These are phyloP conservation scores for Empis stercorea DNA, from an alignment of 2,888 invertebrate genomes.

Conservation along the genomic window DNA sequence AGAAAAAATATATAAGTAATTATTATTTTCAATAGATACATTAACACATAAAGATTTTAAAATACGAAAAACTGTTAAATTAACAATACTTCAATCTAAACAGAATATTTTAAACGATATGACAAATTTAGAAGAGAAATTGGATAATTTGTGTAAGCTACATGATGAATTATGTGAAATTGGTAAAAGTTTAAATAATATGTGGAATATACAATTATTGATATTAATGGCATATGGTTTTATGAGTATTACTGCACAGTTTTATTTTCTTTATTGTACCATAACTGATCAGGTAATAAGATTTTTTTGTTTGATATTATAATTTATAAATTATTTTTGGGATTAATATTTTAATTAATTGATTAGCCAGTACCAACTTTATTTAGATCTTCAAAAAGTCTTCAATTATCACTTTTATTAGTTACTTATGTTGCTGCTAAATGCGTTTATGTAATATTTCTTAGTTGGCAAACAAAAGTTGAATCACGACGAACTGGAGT, in stretches of 20 bases:
- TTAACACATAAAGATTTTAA: not conserved
- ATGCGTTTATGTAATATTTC: conserved; percentile 30
- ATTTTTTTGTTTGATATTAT: no score
- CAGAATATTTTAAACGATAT: conserved; percentile 19
- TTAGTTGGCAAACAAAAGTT: conserved; percentile 35
- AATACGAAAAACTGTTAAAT: not conserved
- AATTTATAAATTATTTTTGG: no score
- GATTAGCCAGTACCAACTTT: conserved; percentile 26
- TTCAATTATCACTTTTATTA: conserved; percentile 25
- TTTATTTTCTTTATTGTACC: conserved; percentile 34
- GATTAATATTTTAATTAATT: no score
- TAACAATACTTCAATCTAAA: not conserved
- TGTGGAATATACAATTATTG: conserved; percentile 35
- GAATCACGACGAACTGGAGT: conserved; percentile 34
- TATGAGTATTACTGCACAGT: conserved; percentile 33
- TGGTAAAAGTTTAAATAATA: conserved; percentile 30
- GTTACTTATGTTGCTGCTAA: conserved; percentile 31
- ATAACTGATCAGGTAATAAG: conserved; percentile 25
- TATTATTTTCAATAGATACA: no score
- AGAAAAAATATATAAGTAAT: not conserved
- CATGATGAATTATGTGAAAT: conserved; percentile 37
- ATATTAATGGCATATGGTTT: conserved; percentile 35
- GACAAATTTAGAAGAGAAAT: conserved; percentile 28
- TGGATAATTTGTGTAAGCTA: conserved; percentile 32
- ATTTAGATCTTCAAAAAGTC: conserved; percentile 32